A percentile compares a stretch with the other conserved stretches of the same genome.
Conservation (phyloP, 1,140 invertebrate genomes). For the Steinernema khuongi region DNA sequence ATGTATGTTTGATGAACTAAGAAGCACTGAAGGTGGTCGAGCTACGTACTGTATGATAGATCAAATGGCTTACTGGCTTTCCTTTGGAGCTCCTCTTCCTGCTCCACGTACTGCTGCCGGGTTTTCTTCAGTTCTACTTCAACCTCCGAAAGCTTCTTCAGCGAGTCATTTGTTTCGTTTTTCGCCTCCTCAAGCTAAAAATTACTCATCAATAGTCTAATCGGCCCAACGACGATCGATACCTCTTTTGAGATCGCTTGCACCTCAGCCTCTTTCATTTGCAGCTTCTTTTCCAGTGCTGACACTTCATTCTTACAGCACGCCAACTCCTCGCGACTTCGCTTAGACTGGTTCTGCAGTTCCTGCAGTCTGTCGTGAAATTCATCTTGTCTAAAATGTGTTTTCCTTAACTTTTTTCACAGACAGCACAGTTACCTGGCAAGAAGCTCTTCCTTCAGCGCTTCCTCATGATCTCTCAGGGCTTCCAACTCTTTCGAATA, state of each 20-base stretch:
- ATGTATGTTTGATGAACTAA: constrained; percentile 8
- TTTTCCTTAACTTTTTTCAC: neutral
- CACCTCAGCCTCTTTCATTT: constrained; percentile 51
- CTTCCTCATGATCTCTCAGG: constrained; percentile 55
- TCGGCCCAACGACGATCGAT: neutral
- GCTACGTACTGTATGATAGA: neutral
- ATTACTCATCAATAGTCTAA: constrained; percentile 15
- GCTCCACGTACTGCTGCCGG: constrained; percentile 36
- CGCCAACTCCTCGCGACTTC: constrained; percentile 48
- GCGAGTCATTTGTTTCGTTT: constrained; percentile 46
- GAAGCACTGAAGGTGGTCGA: neutral
- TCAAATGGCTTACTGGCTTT: constrained; percentile 36
- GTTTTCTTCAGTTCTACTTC: constrained; percentile 36
- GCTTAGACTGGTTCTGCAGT: constrained; percentile 50
- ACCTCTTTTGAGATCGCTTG: constrained; percentile 50
- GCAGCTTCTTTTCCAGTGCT: constrained; percentile 48
- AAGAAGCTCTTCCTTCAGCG: constrained; percentile 53
- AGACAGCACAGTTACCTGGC: constrained; percentile 40
- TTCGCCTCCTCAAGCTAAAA: constrained; percentile 45
- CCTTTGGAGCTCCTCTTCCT: constrained; percentile 42
- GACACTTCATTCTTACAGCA: constrained; percentile 49
- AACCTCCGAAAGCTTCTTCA: constrained; percentile 33
- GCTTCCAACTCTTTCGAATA: constrained; percentile 54
- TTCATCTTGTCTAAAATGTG: constrained; percentile 53
- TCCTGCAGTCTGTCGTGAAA: constrained; percentile 56